Evolutionary conservation across 1,140 invertebrate genomes (phyloP).

Genomic region (Caenorhabditis elegans): WBcel235 BX284603.4:727001-727500

Average conservation of each 20-base stretch:
- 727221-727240: background rate
- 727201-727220: too few relatives aligned
- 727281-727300: background rate
- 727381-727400: constrained; percentile 15
- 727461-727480: background rate
- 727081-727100: too few relatives aligned
- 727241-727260: too few relatives aligned
- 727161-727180: too few relatives aligned
- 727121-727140: too few relatives aligned
- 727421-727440: background rate
- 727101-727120: too few relatives aligned
- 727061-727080: too few relatives aligned
- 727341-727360: constrained; percentile 24
- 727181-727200: too few relatives aligned
- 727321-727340: constrained; percentile 1
- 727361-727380: background rate
- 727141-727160: too few relatives aligned
- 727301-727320: background rate
- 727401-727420: background rate
- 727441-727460: background rate
- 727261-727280: background rate
- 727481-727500: background rate
- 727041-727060: too few relatives aligned
- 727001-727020: too few relatives aligned
- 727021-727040: too few relatives aligned